A percentile compares a stretch with the other conserved stretches of the same genome.
Conservation (phyloP, 1,140 invertebrate genomes). For the Euwallacea fornicatus region DNA sequence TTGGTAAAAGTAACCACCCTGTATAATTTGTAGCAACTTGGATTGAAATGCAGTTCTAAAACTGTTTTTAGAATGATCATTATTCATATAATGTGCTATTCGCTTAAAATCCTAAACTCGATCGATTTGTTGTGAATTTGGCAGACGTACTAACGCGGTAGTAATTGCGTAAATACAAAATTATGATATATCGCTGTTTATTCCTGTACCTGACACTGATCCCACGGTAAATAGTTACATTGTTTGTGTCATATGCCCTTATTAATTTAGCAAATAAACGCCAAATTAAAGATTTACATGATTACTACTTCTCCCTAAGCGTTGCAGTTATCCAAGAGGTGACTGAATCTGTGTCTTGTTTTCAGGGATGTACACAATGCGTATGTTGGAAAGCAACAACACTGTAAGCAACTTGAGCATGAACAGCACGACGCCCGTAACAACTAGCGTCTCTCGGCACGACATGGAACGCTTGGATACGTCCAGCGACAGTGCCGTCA, state of each 20-base stretch:
- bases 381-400: slow-evolving; percentile 70
- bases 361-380: slow-evolving; percentile 83
- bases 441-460: slow-evolving; percentile 51
- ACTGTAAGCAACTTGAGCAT: slow-evolving; percentile 49
- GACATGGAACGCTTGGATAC: slow-evolving; percentile 73
- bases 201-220: neutral
- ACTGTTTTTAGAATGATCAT: no score
- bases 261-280: neutral
- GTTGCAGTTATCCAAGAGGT: neutral
- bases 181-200: neutral
- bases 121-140: neutral
- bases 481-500: slow-evolving; percentile 84
- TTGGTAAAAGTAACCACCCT: no score
- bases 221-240: neutral
- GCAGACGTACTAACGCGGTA: no score
- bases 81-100: no score
- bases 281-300: no score
- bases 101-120: no score
- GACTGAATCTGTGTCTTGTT: slow-evolving; percentile 31
- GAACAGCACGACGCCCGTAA: slow-evolving; percentile 49
- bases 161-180: neutral
- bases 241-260: neutral
- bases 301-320: no score
- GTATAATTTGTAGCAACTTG: no score
- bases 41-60: no score